These are phyloP conservation scores for Danio choprae DNA, from an alignment of 2,797 vertebrate species.

Conservation along the genomic window DNA sequence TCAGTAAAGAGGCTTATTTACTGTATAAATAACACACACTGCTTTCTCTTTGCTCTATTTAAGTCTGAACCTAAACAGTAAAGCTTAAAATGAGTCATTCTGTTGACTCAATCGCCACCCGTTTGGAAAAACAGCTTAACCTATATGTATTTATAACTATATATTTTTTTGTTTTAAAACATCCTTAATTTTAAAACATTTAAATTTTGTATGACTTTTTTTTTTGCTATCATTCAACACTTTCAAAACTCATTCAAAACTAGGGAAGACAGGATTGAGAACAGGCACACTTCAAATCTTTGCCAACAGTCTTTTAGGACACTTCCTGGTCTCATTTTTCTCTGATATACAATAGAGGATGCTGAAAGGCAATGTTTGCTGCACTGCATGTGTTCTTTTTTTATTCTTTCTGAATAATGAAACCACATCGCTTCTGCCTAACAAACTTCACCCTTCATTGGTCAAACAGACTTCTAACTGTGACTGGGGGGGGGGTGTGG, in stretches of 20 bases:
- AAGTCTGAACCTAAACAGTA: background rate
- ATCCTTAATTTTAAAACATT: background rate
- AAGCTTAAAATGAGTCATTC: background rate
- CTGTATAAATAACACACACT: background rate
- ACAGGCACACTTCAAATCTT: slow-evolving; percentile 59
- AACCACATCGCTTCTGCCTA: slow-evolving; percentile 72
- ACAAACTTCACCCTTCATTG: slow-evolving; percentile 67
- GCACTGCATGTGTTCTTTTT: slow-evolving; percentile 49
- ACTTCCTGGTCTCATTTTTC: slow-evolving; percentile 62
- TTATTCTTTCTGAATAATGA: slow-evolving; percentile 65
- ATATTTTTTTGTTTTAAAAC: background rate
- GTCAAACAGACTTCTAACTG: slow-evolving; percentile 67
- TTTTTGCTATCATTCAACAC: background rate
- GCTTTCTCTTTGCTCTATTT: background rate
- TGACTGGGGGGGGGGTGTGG: slow-evolving; percentile 74
- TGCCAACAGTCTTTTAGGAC: slow-evolving; percentile 55
- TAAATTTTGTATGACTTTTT: no score
- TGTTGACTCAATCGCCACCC: background rate
- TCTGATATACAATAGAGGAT: slow-evolving; percentile 49
- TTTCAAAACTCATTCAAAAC: no score
- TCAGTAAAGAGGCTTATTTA: background rate
- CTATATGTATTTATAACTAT: background rate
- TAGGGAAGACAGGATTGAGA: slow-evolving; percentile 24
- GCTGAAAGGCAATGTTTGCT: slow-evolving; percentile 55
- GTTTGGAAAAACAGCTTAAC: background rate